Evolutionary conservation across 2,888 invertebrate genomes (phyloP).

Genomic region (Nomada lathburiana): DNA sequence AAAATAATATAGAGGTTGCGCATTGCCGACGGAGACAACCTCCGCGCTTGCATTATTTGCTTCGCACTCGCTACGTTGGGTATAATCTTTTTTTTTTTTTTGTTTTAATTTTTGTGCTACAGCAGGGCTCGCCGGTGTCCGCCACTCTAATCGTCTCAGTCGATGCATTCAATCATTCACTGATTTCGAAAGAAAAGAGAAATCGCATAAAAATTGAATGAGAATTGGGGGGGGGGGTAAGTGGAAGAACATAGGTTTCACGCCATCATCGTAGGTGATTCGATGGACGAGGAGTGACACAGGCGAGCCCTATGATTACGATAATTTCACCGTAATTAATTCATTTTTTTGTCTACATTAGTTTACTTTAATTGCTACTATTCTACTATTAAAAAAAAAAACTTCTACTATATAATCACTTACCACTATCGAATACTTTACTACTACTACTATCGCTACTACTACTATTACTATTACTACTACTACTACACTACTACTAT

Average conservation of each 20-base stretch:
- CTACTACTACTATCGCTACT: conserved; percentile 54
- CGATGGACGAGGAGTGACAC: conserved; percentile 41
- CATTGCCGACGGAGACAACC: conserved; percentile 79
- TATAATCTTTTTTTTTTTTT: conserved; percentile 68
- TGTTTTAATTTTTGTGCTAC: conserved; percentile 69
- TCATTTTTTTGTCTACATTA: conserved; percentile 79
- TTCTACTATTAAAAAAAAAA: conserved; percentile 75
- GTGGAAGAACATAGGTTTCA: not conserved
- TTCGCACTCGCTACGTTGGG: conserved; percentile 77
- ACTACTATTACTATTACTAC: conserved; percentile 56
- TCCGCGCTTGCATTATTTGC: conserved; percentile 79
- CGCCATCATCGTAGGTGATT: conserved; percentile 19
- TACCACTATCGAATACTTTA: conserved; percentile 72
- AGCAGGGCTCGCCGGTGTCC: conserved; percentile 45
- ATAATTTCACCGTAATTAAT: conserved; percentile 79
- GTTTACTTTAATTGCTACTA: conserved; percentile 81
- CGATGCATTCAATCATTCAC: conserved; percentile 12
- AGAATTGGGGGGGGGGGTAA: not conserved
- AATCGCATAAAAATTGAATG: not conserved
- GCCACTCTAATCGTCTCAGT: conserved; percentile 28
- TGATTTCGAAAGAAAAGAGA: not conserved
- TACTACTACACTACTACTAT: conserved; percentile 70
- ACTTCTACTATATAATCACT: conserved; percentile 71
- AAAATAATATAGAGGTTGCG: conserved; percentile 75
- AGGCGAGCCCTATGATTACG: conserved; percentile 72